Conservation (phyloP, 2,888 invertebrate genomes). For the Metallyticus violacea region DNA sequence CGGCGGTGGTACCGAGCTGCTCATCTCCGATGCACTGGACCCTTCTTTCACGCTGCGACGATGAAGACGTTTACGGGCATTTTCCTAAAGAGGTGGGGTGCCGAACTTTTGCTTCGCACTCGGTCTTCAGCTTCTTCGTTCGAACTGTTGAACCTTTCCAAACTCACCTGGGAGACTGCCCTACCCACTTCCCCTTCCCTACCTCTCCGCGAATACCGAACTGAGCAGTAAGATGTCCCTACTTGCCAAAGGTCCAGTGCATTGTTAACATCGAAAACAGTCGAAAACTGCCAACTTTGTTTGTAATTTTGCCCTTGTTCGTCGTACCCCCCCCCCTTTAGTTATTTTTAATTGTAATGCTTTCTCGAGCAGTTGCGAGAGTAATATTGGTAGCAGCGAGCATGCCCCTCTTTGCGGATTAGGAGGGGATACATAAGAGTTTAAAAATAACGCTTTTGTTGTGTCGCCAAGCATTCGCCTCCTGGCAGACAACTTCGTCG, state of each 20-base stretch:
- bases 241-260: background rate
- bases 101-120: background rate
- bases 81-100: background rate
- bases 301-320: background rate
- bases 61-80: background rate
- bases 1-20: background rate
- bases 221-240: background rate
- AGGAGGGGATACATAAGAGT: background rate
- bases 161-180: background rate
- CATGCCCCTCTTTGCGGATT: background rate
- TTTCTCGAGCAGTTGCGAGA: background rate
- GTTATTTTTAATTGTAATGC: background rate
- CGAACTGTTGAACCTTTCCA: conserved; percentile 1
- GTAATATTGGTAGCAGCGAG: background rate
- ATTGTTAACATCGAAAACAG: background rate
- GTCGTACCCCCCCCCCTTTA: background rate
- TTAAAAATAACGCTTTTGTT: background rate
- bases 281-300: background rate
- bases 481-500: background rate
- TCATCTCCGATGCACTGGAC: background rate
- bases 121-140: background rate
- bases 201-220: background rate
- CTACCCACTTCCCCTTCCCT: background rate
- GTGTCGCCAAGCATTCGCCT: background rate
- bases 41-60: background rate